Percentiles rank a stretch among this genome's conserved stretches.
phyloP scores from a whole-genome alignment of 2,888 invertebrate species.

The Cephus pulcher region DNA sequence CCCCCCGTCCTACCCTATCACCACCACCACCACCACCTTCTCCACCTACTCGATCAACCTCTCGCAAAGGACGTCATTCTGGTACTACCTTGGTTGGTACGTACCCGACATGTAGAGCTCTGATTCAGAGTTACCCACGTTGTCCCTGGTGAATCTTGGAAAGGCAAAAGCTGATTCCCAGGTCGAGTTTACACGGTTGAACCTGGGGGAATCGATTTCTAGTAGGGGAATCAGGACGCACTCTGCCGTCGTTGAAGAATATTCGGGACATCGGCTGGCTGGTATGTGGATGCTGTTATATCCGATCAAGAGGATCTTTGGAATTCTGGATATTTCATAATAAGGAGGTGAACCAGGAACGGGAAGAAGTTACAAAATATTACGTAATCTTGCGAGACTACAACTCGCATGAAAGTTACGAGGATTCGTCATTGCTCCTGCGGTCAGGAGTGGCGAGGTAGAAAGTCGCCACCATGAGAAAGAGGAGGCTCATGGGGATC shows the following conservation, averaged over 20 bases:
- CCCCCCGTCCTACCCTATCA: background rate
- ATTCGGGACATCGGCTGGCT: background rate
- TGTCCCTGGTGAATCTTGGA: background rate
- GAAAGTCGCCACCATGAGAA: constrained; percentile 20
- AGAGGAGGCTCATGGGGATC: constrained; percentile 14
- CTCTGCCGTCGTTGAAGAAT: background rate
- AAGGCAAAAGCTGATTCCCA: background rate
- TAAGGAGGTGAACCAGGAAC: background rate
- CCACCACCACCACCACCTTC: background rate
- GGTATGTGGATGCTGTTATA: background rate
- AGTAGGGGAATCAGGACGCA: background rate
- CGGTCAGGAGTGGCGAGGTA: constrained; percentile 1
- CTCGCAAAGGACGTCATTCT: background rate
- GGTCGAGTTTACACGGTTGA: background rate
- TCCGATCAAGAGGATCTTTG: background rate
- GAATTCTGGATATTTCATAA: background rate
- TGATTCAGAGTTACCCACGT: background rate
- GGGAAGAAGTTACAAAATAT: background rate
- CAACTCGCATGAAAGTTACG: constrained; percentile 1
- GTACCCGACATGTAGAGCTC: background rate
- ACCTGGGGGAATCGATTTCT: background rate
- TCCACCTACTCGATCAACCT: background rate
- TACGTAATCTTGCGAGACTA: no score
- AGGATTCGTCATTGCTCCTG: constrained; percentile 2
- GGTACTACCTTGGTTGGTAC: background rate